A percentile compares a stretch with the other conserved stretches of the same genome.
These are phyloP conservation scores for Argyresthia goedartella DNA, from an alignment of 2,888 invertebrate genomes.

Conservation along the genomic window DNA sequence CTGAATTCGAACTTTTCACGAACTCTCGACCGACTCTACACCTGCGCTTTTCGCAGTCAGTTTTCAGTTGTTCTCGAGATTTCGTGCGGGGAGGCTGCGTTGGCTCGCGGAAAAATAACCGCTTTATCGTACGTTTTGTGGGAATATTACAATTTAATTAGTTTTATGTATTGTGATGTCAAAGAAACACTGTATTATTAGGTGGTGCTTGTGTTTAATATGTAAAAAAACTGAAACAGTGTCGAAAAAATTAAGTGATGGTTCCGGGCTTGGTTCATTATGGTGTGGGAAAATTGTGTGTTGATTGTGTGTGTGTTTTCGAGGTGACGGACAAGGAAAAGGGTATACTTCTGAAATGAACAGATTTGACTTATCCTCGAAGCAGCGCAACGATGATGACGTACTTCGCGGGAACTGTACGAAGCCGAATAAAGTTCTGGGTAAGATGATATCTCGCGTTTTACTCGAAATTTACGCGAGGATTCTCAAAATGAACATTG, in stretches of 20 bases:
- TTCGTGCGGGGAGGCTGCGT: slow-evolving; percentile 15
- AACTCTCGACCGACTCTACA: not conserved
- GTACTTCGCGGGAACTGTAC: slow-evolving; percentile 50
- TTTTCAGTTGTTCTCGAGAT: slow-evolving; percentile 21
- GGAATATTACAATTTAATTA: too few relatives aligned
- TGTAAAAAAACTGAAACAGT: not conserved
- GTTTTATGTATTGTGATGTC: too few relatives aligned
- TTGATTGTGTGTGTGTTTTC: too few relatives aligned
- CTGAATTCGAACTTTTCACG: not conserved
- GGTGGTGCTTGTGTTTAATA: not conserved
- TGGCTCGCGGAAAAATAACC: slow-evolving; percentile 20
- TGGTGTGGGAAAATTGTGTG: not conserved
- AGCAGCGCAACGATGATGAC: slow-evolving; percentile 42
- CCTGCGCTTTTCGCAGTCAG: not conserved
- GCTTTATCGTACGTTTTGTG: slow-evolving; percentile 23
- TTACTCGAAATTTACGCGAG: not conserved
- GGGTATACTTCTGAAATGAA: slow-evolving; percentile 39
- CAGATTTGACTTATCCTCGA: slow-evolving; percentile 42
- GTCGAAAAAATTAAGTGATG: not conserved
- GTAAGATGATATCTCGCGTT: slow-evolving; percentile 22
- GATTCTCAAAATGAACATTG: not conserved
- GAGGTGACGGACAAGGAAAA: not conserved
- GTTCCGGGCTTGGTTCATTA: not conserved
- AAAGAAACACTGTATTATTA: slow-evolving; percentile 1
- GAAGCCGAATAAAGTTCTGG: slow-evolving; percentile 51